Conservation (phyloP, 2,888 invertebrate species). For the Anoncus sp. region DNA sequence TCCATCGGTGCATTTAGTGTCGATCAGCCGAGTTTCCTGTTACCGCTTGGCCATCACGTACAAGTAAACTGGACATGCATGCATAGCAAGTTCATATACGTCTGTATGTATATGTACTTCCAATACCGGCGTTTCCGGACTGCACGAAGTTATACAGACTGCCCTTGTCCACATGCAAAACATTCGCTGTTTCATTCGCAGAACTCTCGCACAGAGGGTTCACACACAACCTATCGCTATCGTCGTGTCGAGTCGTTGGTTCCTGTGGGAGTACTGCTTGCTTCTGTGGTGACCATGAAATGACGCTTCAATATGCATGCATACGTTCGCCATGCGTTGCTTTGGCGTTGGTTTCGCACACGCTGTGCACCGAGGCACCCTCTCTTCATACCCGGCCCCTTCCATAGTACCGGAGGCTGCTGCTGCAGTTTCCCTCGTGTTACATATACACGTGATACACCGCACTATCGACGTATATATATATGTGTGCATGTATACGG, state of each 20-base stretch:
- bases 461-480: no score
- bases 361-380: neutral
- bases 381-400: no score
- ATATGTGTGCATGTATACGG: conserved; percentile 9
- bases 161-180: conserved; percentile 10
- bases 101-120: conserved; percentile 1
- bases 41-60: conserved; percentile 60
- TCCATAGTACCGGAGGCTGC: no score
- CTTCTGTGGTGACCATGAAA: conserved; percentile 76
- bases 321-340: conserved; percentile 69
- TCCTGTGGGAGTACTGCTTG: conserved; percentile 39
- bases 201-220: no score
- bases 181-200: conserved; percentile 28
- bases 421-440: conserved; percentile 39
- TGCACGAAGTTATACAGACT: conserved; percentile 12
- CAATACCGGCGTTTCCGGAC: conserved; percentile 21
- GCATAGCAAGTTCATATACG: conserved; percentile 11
- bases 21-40: conserved; percentile 67
- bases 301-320: conserved; percentile 79
- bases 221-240: conserved; percentile 1
- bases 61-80: conserved; percentile 52
- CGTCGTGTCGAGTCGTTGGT: conserved; percentile 36
- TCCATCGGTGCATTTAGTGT: conserved; percentile 64
- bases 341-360: neutral
- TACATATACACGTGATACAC: conserved; percentile 33